These are phyloP conservation scores for Cerastis leucographa DNA, from an alignment of 2,888 invertebrate species.

Conservation along the genomic window DNA sequence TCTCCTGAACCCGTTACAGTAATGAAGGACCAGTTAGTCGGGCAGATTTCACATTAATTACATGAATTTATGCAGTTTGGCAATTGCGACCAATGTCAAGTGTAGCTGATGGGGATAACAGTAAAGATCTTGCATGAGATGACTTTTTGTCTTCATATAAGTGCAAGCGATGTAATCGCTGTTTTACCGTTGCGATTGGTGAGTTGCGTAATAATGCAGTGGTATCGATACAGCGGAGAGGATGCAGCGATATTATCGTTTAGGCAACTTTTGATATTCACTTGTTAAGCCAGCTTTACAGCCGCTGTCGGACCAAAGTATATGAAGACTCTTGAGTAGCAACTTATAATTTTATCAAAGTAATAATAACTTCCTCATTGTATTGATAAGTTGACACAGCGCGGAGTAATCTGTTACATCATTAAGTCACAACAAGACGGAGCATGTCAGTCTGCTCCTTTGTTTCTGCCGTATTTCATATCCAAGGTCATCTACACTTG, in stretches of 20 bases:
- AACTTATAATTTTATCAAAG: slow-evolving; percentile 45
- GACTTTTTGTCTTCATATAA: neutral
- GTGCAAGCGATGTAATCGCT: neutral
- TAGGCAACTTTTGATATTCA: neutral
- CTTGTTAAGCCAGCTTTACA: slow-evolving; percentile 2
- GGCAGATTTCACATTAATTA: slow-evolving; percentile 57
- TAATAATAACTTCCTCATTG: slow-evolving; percentile 55
- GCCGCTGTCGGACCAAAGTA: neutral
- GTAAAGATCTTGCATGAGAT: neutral
- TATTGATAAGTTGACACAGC: slow-evolving; percentile 46
- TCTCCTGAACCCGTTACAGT: slow-evolving; percentile 59
- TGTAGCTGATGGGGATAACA: slow-evolving; percentile 22
- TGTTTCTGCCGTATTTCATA: slow-evolving; percentile 42
- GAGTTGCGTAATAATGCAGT: slow-evolving; percentile 24
- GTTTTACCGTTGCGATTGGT: slow-evolving; percentile 2
- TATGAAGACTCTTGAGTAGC: slow-evolving; percentile 7
- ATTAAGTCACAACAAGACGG: slow-evolving; percentile 39
- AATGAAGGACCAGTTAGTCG: slow-evolving; percentile 58
- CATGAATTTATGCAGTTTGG: slow-evolving; percentile 45
- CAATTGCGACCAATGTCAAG: slow-evolving; percentile 46
- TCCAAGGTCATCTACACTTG: slow-evolving; percentile 55
- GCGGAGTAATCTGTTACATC: slow-evolving; percentile 36
- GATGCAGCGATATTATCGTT: slow-evolving; percentile 4
- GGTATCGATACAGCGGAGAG: slow-evolving; percentile 18
- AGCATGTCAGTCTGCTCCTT: slow-evolving; percentile 34